These are phyloP conservation scores for Fistularia commersonii DNA, from an alignment of 2,797 vertebrate genomes.

Conservation along the genomic window DNA sequence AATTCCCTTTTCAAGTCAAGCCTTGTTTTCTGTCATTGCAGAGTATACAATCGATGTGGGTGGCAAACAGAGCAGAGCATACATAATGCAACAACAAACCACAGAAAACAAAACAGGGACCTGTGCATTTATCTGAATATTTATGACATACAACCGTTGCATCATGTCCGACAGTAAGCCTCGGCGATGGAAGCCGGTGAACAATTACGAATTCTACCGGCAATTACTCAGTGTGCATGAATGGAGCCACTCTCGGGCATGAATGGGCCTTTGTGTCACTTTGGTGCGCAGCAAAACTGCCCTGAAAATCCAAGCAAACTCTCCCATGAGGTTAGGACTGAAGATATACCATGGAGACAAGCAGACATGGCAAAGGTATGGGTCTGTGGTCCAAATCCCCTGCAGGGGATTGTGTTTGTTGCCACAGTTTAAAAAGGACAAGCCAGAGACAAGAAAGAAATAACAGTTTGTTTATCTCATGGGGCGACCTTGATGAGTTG, in stretches of 20 bases:
- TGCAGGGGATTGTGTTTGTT: constrained; percentile 16
- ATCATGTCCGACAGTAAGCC: constrained; percentile 69
- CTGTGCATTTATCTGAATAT: constrained; percentile 57
- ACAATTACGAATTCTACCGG: constrained; percentile 76
- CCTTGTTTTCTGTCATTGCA: constrained; percentile 33
- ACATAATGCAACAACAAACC: constrained; percentile 38
- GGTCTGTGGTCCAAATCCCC: constrained; percentile 20
- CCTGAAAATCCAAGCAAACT: constrained; percentile 70
- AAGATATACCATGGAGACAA: constrained; percentile 64
- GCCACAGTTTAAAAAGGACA: constrained; percentile 26
- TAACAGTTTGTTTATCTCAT: constrained; percentile 51
- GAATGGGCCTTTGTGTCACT: constrained; percentile 75
- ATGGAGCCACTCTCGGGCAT: constrained; percentile 71
- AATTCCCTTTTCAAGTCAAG: constrained; percentile 20
- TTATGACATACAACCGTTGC: constrained; percentile 60
- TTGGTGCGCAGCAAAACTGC: constrained; percentile 53
- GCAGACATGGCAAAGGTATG: constrained; percentile 57
- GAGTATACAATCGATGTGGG: constrained; percentile 32
- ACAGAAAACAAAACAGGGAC: constrained; percentile 47
- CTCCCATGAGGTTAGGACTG: constrained; percentile 74
- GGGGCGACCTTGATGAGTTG: constrained; percentile 32
- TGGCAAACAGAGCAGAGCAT: constrained; percentile 44
- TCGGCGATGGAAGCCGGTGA: constrained; percentile 71
- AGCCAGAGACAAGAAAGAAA: constrained; percentile 8
- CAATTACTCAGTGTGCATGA: constrained; percentile 73